A percentile compares a stretch with the other conserved stretches of the same genome.
Conservation (phyloP, 1,140 invertebrate genomes). For the Prorops nasuta region DNA sequence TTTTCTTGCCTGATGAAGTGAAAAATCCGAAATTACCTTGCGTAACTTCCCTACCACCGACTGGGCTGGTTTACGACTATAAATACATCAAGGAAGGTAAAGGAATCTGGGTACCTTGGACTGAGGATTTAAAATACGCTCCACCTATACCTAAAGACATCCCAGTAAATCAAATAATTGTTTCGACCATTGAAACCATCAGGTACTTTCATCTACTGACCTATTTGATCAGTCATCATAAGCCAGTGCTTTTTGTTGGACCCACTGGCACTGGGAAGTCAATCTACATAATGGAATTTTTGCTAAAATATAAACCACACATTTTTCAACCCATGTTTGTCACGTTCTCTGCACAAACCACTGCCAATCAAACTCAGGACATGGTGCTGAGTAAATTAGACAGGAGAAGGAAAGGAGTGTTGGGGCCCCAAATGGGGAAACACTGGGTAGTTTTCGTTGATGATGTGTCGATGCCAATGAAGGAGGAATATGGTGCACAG, state of each 20-base stretch:
- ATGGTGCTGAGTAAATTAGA: constrained; percentile 95
- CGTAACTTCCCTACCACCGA: constrained; percentile 71
- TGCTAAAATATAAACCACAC: constrained; percentile 76
- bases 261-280: constrained; percentile 94
- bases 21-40: constrained; percentile 68
- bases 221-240: constrained; percentile 76
- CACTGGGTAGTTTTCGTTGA: constrained; percentile 86
- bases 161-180: constrained; percentile 91
- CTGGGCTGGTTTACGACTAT: constrained; percentile 85
- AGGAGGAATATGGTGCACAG: constrained; percentile 86
- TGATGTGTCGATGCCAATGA: constrained; percentile 89
- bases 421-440: constrained; percentile 22
- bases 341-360: constrained; percentile 93
- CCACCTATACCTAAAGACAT: constrained; percentile 84
- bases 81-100: constrained; percentile 85
- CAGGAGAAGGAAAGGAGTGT: constrained; percentile 78
- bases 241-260: constrained; percentile 82
- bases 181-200: constrained; percentile 86
- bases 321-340: constrained; percentile 83
- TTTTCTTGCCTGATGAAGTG: constrained; percentile 58
- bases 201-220: constrained; percentile 77
- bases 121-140: constrained; percentile 74
- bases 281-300: constrained; percentile 80
- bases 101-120: constrained; percentile 87
- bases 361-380: constrained; percentile 93